A percentile compares a stretch with the other conserved stretches of the same genome.
phyloP scores from a whole-genome alignment of 1,140 invertebrate species.

The Drosophila murphyi region DNA sequence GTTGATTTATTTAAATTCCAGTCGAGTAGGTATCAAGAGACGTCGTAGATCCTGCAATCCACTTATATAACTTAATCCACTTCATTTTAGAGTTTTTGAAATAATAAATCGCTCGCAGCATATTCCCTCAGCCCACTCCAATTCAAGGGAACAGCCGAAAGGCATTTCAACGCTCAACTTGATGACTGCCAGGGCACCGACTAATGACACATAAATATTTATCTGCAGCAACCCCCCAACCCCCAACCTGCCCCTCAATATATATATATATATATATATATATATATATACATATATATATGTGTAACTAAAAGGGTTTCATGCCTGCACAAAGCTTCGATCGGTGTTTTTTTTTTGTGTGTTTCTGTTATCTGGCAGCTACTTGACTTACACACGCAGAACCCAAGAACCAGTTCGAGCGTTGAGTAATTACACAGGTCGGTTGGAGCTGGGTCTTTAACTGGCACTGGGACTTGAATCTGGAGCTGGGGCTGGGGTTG shows the following conservation, averaged over 20 bases:
- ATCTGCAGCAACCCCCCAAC: slow-evolving; percentile 36
- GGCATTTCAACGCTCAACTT: slow-evolving; percentile 70
- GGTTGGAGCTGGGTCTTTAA: slow-evolving; percentile 4
- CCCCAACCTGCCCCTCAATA: slow-evolving; percentile 2
- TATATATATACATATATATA: no score
- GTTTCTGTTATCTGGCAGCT: slow-evolving; percentile 74
- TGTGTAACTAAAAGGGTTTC: slow-evolving; percentile 70
- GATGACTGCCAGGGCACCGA: slow-evolving; percentile 58
- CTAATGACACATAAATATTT: slow-evolving; percentile 82
- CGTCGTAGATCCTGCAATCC: slow-evolving; percentile 6
- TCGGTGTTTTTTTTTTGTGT: slow-evolving; percentile 28
- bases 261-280: background rate
- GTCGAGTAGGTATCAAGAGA: background rate
- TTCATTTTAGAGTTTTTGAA: slow-evolving; percentile 35
- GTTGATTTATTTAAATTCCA: background rate
- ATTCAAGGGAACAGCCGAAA: slow-evolving; percentile 16
- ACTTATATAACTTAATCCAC: slow-evolving; percentile 29
- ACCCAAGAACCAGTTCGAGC: slow-evolving; percentile 70
- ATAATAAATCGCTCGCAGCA: slow-evolving; percentile 35
- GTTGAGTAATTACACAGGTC: slow-evolving; percentile 76
- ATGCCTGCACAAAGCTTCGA: slow-evolving; percentile 64
- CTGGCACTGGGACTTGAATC: background rate
- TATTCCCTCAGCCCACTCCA: slow-evolving; percentile 45
- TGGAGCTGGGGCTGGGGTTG: slow-evolving; percentile 8
- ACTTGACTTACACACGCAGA: slow-evolving; percentile 79